These are phyloP conservation scores for Grantiella picta DNA, from an alignment of 2,113 vertebrate genomes.

Conservation along the genomic window DNA sequence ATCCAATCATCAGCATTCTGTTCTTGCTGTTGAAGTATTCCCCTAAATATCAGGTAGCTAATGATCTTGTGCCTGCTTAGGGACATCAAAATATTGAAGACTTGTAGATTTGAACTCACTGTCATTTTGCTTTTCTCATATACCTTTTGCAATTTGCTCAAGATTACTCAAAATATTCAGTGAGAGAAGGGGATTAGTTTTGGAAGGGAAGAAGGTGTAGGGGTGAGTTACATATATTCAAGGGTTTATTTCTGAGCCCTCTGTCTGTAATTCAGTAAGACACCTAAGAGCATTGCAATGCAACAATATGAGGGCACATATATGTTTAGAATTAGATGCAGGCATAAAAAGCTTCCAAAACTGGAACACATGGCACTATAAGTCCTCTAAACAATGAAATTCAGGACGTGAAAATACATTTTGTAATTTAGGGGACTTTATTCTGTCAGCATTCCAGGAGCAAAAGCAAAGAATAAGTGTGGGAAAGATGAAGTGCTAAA, in stretches of 20 bases:
- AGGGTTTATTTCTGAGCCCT: slow-evolving; percentile 7
- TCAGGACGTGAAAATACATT: neutral
- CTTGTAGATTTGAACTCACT: neutral
- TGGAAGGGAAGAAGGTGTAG: accelerated
- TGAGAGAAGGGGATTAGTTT: neutral
- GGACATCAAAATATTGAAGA: neutral
- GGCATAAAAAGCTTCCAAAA: neutral
- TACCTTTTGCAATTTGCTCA: neutral
- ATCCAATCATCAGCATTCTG: neutral
- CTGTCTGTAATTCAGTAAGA: slow-evolving; percentile 6
- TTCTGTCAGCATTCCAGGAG: slow-evolving; percentile 35
- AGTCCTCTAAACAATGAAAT: neutral
- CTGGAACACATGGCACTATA: neutral
- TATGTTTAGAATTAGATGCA: neutral
- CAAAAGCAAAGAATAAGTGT: slow-evolving; percentile 44
- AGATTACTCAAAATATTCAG: neutral
- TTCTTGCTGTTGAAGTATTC: neutral
- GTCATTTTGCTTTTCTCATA: neutral
- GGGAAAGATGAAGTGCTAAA: slow-evolving; percentile 44
- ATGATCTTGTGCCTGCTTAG: neutral
- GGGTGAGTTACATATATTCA: neutral
- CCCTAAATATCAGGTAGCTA: neutral
- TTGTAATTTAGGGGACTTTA: neutral
- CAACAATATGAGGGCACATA: neutral
- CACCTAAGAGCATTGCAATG: neutral